A percentile compares a stretch with the other conserved stretches of the same genome.
These are phyloP conservation scores for Hylyphantes graminicola DNA, from an alignment of 1,140 invertebrate species.

Conservation along the genomic window DNA sequence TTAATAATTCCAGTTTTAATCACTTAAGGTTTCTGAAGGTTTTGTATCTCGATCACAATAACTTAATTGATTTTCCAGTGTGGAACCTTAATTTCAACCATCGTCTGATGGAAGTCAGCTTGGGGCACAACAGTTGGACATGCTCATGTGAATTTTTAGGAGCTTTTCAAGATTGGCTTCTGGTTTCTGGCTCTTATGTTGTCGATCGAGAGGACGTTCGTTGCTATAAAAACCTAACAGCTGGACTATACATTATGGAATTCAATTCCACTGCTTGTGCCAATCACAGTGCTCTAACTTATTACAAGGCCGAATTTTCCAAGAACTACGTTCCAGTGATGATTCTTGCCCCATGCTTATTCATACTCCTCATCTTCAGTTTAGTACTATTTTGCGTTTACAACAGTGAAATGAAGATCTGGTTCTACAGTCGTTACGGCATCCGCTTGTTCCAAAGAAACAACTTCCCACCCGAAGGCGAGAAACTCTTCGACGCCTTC, in stretches of 20 bases:
- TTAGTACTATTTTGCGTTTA: constrained; percentile 82
- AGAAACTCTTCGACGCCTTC: constrained; percentile 92
- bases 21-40: constrained; percentile 82
- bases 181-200: constrained; percentile 28
- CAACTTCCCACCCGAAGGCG: constrained; percentile 75
- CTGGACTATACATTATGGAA: constrained; percentile 65
- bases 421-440: constrained; percentile 69
- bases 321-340: constrained; percentile 76
- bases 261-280: constrained; percentile 64
- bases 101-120: constrained; percentile 77
- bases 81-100: constrained; percentile 83
- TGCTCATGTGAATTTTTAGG: constrained; percentile 91
- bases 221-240: constrained; percentile 74
- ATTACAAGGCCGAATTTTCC: constrained; percentile 60
- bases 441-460: constrained; percentile 76
- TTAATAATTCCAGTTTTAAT: constrained; percentile 84
- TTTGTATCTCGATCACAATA: constrained; percentile 86
- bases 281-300: constrained; percentile 72
- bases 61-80: constrained; percentile 82
- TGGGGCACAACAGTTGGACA: constrained; percentile 87
- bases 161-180: constrained; percentile 84
- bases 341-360: constrained; percentile 62
- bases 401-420: constrained; percentile 72
- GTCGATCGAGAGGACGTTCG: constrained; percentile 42
- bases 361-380: constrained; percentile 66